Evolutionary conservation across 2,888 invertebrate species (phyloP).

Genomic region (Oscheius sp.): DNA sequence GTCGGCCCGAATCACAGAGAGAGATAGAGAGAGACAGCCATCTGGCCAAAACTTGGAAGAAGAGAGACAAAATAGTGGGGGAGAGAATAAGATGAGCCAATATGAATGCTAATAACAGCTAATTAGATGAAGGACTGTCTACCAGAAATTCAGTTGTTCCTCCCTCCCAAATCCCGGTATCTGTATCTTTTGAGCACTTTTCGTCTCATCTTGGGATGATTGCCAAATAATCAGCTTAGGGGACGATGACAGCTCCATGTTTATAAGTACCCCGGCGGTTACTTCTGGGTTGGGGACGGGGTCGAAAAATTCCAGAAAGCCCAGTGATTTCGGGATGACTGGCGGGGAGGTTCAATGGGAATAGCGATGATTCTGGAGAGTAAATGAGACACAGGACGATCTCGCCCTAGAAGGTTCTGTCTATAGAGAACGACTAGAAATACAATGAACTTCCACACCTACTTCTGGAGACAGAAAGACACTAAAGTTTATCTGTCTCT

Average conservation of each 20-base stretch:
- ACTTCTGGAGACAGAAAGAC: too few relatives aligned
- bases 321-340: too few relatives aligned
- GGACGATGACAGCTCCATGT: neutral
- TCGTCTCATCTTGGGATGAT: slow-evolving; percentile 2
- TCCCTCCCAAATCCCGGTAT: neutral
- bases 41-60: slow-evolving; percentile 19
- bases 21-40: slow-evolving; percentile 1
- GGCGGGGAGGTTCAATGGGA: too few relatives aligned
- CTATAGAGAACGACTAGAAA: too few relatives aligned
- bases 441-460: too few relatives aligned
- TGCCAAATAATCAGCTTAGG: slow-evolving; percentile 14
- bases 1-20: neutral
- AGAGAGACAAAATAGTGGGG: slow-evolving; percentile 1
- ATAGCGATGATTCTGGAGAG: too few relatives aligned
- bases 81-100: neutral
- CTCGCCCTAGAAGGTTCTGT: too few relatives aligned
- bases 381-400: too few relatives aligned
- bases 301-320: too few relatives aligned
- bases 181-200: neutral
- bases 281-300: too few relatives aligned
- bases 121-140: neutral
- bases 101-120: neutral
- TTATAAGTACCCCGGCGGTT: neutral
- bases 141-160: neutral
- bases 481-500: too few relatives aligned